These are phyloP conservation scores for Diloba caeruleocephala DNA, from an alignment of 2,888 invertebrate genomes.

Conservation along the genomic window DNA sequence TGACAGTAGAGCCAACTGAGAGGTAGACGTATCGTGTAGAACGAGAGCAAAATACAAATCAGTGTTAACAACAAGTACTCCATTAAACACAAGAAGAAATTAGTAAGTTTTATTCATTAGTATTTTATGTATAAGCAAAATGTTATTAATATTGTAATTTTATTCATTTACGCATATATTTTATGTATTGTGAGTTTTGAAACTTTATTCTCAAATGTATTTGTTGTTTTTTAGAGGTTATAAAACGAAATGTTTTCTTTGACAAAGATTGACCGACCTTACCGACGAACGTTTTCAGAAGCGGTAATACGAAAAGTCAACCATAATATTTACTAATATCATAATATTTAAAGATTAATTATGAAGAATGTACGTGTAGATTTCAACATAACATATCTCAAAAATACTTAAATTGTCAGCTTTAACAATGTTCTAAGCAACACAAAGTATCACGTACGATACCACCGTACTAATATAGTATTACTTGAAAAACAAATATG, in stretches of 20 bases:
- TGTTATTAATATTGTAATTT: neutral
- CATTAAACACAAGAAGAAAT: slow-evolving; percentile 14
- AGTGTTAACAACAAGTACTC: slow-evolving; percentile 13
- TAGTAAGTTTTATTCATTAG: slow-evolving; percentile 36
- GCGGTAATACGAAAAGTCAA: neutral
- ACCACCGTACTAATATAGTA: neutral
- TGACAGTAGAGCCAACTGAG: slow-evolving; percentile 31
- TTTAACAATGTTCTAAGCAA: neutral
- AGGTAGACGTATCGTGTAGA: slow-evolving; percentile 53
- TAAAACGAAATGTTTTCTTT: slow-evolving; percentile 15
- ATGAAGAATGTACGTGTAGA: no score
- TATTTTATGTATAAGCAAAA: slow-evolving; percentile 7
- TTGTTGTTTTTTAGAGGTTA: slow-evolving; percentile 36
- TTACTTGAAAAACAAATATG: slow-evolving; percentile 21
- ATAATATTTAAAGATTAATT: no score
- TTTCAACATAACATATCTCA: no score
- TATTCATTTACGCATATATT: slow-evolving; percentile 6
- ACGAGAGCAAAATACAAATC: slow-evolving; percentile 13
- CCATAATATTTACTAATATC: no score
- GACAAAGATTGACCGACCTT: slow-evolving; percentile 18
- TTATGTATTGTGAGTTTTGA: slow-evolving; percentile 11
- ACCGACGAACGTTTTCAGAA: neutral
- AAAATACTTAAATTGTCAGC: no score
- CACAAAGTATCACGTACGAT: neutral
- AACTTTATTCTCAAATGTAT: slow-evolving; percentile 11